phyloP scores from a whole-genome alignment of 2,113 vertebrate genomes.

The Hystrix brachyura region DNA sequence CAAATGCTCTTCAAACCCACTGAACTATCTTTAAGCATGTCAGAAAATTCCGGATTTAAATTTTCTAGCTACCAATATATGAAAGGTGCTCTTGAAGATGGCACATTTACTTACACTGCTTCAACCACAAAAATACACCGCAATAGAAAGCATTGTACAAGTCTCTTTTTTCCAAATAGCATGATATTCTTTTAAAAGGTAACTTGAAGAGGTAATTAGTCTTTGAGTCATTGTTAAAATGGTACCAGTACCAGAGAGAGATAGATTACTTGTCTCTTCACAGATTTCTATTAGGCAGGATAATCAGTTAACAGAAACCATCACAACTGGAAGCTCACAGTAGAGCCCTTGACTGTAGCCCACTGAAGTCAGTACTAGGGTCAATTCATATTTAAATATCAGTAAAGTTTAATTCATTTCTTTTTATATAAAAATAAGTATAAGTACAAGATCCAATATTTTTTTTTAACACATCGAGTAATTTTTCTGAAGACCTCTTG shows the following conservation, averaged over 20 bases:
- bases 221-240: background rate
- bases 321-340: background rate
- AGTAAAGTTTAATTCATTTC: background rate
- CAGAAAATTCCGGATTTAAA: constrained; percentile 42
- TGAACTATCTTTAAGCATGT: constrained; percentile 46
- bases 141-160: background rate
- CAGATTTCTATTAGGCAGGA: background rate
- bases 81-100: constrained; percentile 28
- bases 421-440: constrained; percentile 20
- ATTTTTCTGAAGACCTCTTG: background rate
- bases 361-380: background rate
- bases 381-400: background rate
- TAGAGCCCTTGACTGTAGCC: background rate
- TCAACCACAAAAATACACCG: background rate
- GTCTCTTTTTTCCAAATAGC: background rate
- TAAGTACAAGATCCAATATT: background rate
- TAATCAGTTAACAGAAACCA: background rate
- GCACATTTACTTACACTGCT: background rate
- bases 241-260: background rate
- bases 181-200: background rate
- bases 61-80: constrained; percentile 26
- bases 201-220: background rate
- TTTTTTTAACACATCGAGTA: background rate
- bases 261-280: background rate
- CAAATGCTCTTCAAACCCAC: background rate